These are phyloP conservation scores for Eurytoma californica DNA, from an alignment of 2,888 invertebrate species.

Conservation along the genomic window DNA sequence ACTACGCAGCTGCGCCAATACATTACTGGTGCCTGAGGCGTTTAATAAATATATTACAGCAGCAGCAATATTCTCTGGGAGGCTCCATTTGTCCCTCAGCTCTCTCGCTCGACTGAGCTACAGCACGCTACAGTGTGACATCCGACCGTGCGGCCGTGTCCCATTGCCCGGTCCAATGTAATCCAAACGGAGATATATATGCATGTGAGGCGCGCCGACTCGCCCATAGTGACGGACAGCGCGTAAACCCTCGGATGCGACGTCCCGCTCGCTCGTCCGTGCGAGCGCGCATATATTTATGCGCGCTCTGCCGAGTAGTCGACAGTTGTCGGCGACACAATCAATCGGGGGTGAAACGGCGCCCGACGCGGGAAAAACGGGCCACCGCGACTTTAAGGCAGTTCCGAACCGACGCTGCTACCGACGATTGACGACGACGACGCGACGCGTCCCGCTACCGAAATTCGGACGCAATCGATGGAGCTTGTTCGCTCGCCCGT, in stretches of 20 bases:
- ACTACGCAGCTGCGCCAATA: no score
- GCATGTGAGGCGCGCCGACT: constrained; percentile 28
- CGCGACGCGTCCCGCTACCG: not conserved
- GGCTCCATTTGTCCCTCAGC: constrained; percentile 40
- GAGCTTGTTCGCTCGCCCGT: constrained; percentile 5
- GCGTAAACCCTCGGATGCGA: constrained; percentile 65
- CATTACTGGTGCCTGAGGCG: constrained; percentile 28
- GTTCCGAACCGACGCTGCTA: constrained; percentile 16
- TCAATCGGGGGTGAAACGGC: constrained; percentile 47
- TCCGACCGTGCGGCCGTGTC: constrained; percentile 16
- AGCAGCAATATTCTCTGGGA: constrained; percentile 32
- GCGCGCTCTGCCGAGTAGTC: constrained; percentile 19
- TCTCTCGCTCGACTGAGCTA: constrained; percentile 31
- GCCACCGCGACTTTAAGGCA: constrained; percentile 45
- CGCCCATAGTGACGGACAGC: constrained; percentile 63
- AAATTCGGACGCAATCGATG: constrained; percentile 25
- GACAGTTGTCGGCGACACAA: constrained; percentile 52
- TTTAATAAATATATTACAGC: constrained; percentile 46
- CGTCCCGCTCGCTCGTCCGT: constrained; percentile 33
- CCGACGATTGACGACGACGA: not conserved
- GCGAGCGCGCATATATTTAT: constrained; percentile 23
- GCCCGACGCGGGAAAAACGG: constrained; percentile 35
- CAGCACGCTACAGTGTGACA: not conserved
- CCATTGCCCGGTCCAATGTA: constrained; percentile 62
- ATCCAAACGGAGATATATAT: constrained; percentile 69